Conservation (phyloP, 2,888 invertebrate species). For the Sceliomorpha sp. region DNA sequence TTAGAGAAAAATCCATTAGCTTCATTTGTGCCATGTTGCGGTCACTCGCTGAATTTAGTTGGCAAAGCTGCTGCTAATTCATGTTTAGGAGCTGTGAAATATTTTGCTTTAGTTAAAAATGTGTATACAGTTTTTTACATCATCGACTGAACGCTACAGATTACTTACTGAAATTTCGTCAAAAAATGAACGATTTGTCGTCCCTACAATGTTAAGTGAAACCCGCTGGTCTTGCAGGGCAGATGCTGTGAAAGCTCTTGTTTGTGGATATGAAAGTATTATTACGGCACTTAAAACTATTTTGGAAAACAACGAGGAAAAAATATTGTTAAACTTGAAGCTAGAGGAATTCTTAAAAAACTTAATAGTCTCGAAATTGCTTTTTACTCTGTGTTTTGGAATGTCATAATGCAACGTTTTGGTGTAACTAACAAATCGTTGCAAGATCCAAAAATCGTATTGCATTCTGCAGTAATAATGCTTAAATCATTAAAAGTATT, state of each 20-base stretch:
- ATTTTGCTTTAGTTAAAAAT: slow-evolving; percentile 57
- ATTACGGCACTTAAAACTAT: slow-evolving; percentile 48
- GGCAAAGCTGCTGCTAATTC: slow-evolving; percentile 58
- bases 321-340: slow-evolving; percentile 48
- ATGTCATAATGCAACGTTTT: slow-evolving; percentile 58
- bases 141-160: slow-evolving; percentile 36
- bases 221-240: slow-evolving; percentile 57
- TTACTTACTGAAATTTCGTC: slow-evolving; percentile 19
- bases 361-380: slow-evolving; percentile 54
- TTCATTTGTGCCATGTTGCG: slow-evolving; percentile 52
- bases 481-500: slow-evolving; percentile 59
- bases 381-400: slow-evolving; percentile 72
- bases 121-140: slow-evolving; percentile 56
- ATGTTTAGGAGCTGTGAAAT: slow-evolving; percentile 53
- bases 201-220: slow-evolving; percentile 44
- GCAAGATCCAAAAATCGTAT: slow-evolving; percentile 49
- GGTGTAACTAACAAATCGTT: slow-evolving; percentile 14
- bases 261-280: slow-evolving; percentile 43
- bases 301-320: slow-evolving; percentile 41
- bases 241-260: slow-evolving; percentile 57
- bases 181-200: slow-evolving; percentile 29
- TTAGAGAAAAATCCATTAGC: slow-evolving; percentile 52
- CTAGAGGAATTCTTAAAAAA: slow-evolving; percentile 51
- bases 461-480: slow-evolving; percentile 56
- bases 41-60: slow-evolving; percentile 58